A percentile compares a stretch with the other conserved stretches of the same genome.
phyloP scores from a whole-genome alignment of 2,113 vertebrate genomes.

The Motacilla tschutschensis region DNA sequence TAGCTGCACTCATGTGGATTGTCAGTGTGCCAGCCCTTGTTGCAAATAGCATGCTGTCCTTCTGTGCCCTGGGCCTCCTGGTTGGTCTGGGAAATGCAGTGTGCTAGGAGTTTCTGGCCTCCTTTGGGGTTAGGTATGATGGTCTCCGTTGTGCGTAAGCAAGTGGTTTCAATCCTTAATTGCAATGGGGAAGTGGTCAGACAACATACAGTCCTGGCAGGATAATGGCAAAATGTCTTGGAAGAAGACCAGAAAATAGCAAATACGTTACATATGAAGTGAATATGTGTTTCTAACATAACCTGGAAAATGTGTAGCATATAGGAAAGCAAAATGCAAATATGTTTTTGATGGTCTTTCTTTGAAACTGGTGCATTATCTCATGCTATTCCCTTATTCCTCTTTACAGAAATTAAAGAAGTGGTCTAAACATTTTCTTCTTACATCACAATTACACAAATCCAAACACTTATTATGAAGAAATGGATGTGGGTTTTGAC shows the following conservation, averaged over 20 bases:
- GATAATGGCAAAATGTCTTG: constrained; percentile 71
- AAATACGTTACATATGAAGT: constrained; percentile 52
- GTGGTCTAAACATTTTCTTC: constrained; percentile 29
- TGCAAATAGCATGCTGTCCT: constrained; percentile 45
- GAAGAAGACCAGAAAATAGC: constrained; percentile 69
- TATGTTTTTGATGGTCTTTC: not conserved
- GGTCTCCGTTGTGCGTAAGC: constrained; percentile 82
- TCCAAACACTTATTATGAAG: constrained; percentile 37
- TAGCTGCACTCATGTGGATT: not conserved
- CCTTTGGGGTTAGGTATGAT: constrained; percentile 77
- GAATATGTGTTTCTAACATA: constrained; percentile 45
- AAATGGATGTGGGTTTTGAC: constrained; percentile 48
- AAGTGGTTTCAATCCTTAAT: constrained; percentile 79
- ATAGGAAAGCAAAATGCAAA: not conserved
- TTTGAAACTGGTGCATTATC: not conserved
- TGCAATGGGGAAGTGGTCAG: constrained; percentile 82
- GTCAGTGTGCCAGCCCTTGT: constrained; percentile 29
- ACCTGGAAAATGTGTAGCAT: not conserved
- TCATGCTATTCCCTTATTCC: constrained; percentile 5
- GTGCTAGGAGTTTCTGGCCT: constrained; percentile 76
- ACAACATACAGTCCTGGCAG: constrained; percentile 72
- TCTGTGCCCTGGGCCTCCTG: constrained; percentile 56
- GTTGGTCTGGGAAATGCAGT: constrained; percentile 65
- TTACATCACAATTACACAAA: constrained; percentile 30
- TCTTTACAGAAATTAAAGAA: constrained; percentile 46